Evolutionary conservation across 2,888 invertebrate genomes (phyloP).

Genomic region (Masnerella sp.): DNA sequence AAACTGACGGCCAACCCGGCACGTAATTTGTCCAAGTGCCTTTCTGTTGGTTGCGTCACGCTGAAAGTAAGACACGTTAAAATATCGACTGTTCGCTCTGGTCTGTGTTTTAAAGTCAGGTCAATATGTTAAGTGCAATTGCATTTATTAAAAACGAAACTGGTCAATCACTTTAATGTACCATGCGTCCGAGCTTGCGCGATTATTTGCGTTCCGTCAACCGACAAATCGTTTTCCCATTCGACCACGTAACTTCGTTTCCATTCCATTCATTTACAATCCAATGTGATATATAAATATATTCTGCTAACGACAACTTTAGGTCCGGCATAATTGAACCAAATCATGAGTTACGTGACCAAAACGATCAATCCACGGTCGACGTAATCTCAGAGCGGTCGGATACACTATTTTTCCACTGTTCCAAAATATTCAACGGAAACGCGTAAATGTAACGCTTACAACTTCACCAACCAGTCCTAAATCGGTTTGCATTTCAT

Average conservation of each 20-base stretch:
- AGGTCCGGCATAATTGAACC: too few relatives aligned
- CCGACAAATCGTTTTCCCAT: constrained; percentile 19
- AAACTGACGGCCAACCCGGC: constrained; percentile 75
- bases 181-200: constrained; percentile 24
- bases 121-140: constrained; percentile 58
- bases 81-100: constrained; percentile 53
- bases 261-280: constrained; percentile 17
- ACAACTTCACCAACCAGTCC: constrained; percentile 9
- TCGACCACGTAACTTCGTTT: not conserved
- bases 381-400: constrained; percentile 33
- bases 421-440: constrained; percentile 42
- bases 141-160: constrained; percentile 53
- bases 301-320: too few relatives aligned
- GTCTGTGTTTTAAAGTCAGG: constrained; percentile 53
- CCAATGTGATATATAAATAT: constrained; percentile 30
- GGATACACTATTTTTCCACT: constrained; percentile 50
- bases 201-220: constrained; percentile 27
- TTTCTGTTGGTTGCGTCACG: constrained; percentile 76
- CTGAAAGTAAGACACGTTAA: constrained; percentile 65
- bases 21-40: constrained; percentile 77
- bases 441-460: too few relatives aligned
- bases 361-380: too few relatives aligned
- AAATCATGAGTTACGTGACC: too few relatives aligned
- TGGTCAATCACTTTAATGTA: constrained; percentile 44
- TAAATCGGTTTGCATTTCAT: constrained; percentile 17